Evolutionary conservation across 2,797 vertebrate genomes (phyloP).

Genomic region (Eidolon dupreanum): DNA sequence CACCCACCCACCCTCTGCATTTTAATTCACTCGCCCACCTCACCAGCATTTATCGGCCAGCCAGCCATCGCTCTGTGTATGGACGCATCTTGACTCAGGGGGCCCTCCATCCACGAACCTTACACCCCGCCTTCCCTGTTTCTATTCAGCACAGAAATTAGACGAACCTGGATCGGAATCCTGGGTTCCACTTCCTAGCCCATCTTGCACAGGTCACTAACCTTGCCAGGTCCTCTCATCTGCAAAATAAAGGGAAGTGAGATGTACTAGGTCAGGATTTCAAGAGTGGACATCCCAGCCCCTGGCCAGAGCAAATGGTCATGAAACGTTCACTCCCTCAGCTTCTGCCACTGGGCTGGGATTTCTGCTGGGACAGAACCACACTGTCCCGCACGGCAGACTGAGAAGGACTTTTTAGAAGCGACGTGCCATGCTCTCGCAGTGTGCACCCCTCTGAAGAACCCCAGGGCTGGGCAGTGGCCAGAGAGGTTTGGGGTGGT

Average conservation of each 20-base stretch:
- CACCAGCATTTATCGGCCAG: too few species aligned
- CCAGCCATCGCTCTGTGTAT: too few species aligned
- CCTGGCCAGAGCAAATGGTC: background rate
- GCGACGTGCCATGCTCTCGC: background rate
- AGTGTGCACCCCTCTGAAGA: accelerated
- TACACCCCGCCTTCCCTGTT: background rate
- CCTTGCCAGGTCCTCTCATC: background rate
- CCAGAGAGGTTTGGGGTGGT: background rate
- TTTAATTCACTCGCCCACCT: background rate
- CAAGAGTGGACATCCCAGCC: background rate
- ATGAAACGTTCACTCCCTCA: background rate
- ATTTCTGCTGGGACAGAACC: background rate
- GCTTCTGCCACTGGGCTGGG: background rate
- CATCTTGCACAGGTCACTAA: background rate
- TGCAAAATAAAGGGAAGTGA: background rate
- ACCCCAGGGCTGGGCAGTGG: background rate
- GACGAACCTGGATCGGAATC: background rate
- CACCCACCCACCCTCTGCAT: background rate
- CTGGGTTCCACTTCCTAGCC: background rate
- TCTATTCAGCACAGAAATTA: background rate
- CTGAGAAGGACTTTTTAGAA: background rate
- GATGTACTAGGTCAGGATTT: background rate
- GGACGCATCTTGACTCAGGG: background rate
- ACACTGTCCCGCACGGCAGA: background rate
- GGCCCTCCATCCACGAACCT: background rate